Evolutionary conservation across 2,888 invertebrate species (phyloP).

Genomic region (Trichogramma evanescens): DNA sequence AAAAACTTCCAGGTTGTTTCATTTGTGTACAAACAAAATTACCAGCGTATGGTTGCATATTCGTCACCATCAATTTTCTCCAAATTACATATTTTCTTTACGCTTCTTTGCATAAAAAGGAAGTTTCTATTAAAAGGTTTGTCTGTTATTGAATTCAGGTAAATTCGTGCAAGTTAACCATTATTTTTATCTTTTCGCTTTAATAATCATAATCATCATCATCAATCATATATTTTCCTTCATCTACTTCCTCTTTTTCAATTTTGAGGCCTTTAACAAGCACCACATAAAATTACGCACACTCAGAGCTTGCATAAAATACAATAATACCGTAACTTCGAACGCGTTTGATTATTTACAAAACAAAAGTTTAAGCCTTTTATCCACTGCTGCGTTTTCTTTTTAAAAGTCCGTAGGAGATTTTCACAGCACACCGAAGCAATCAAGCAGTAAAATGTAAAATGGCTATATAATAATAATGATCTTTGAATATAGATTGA

Average conservation of each 20-base stretch:
- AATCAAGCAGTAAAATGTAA: conserved; percentile 26
- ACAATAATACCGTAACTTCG: conserved; percentile 31
- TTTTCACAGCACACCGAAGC: conserved; percentile 30
- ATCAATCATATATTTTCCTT: conserved; percentile 16
- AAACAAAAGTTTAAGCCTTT: conserved; percentile 35
- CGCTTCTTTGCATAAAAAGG: conserved; percentile 12
- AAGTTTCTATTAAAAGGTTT: background rate
- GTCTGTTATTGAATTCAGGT: conserved; percentile 15
- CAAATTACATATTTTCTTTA: conserved; percentile 10
- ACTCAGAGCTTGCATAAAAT: conserved; percentile 25
- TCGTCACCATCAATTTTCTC: conserved; percentile 18
- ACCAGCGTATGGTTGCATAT: conserved; percentile 1
- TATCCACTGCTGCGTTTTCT: conserved; percentile 24
- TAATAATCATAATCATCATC: conserved; percentile 11
- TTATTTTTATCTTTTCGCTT: background rate
- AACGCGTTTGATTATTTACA: conserved; percentile 41
- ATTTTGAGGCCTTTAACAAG: conserved; percentile 26
- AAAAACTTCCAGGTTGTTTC: conserved; percentile 34
- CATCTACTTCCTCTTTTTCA: conserved; percentile 18
- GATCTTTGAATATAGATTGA: conserved; percentile 25
- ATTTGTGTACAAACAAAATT: conserved; percentile 23
- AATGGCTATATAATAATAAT: conserved; percentile 24
- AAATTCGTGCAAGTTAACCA: conserved; percentile 17
- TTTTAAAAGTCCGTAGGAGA: conserved; percentile 23
- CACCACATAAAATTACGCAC: conserved; percentile 27